Percentiles rank a stretch among this genome's conserved stretches.
Conservation (phyloP, 2,113 vertebrate genomes). For the Megaceryle torquata region DNA sequence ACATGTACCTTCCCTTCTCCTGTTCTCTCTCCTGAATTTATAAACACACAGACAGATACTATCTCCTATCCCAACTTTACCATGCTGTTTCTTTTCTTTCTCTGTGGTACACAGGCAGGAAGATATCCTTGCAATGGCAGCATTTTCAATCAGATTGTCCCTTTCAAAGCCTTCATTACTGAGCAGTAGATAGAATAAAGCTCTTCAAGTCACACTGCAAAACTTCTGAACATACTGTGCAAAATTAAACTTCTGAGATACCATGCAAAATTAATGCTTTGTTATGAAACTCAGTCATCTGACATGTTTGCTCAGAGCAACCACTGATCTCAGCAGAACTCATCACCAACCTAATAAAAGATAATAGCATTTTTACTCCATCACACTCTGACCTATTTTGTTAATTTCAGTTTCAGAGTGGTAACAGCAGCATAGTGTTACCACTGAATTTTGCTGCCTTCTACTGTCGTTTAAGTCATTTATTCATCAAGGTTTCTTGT, state of each 20-base stretch:
- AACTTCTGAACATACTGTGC: neutral
- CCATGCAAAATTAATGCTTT: neutral
- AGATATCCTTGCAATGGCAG: neutral
- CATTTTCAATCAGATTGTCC: neutral
- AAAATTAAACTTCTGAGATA: neutral
- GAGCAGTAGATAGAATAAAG: neutral
- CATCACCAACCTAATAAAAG: neutral
- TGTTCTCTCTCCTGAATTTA: neutral
- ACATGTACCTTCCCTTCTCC: neutral
- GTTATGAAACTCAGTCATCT: neutral
- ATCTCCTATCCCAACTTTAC: neutral
- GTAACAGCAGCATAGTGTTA: neutral
- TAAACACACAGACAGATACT: neutral
- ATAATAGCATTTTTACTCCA: neutral
- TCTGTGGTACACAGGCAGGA: neutral
- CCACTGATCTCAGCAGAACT: neutral
- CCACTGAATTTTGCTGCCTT: neutral
- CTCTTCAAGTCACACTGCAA: neutral
- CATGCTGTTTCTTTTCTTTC: neutral
- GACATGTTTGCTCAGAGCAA: neutral
- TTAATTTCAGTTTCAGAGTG: neutral
- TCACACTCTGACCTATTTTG: neutral
- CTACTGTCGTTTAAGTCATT: neutral
- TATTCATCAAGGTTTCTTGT: neutral
- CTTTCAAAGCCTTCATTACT: neutral